Percentiles rank a stretch among this genome's conserved stretches.
phyloP scores from a whole-genome alignment of 2,113 vertebrate species.

The Chionomys nivalis region DNA sequence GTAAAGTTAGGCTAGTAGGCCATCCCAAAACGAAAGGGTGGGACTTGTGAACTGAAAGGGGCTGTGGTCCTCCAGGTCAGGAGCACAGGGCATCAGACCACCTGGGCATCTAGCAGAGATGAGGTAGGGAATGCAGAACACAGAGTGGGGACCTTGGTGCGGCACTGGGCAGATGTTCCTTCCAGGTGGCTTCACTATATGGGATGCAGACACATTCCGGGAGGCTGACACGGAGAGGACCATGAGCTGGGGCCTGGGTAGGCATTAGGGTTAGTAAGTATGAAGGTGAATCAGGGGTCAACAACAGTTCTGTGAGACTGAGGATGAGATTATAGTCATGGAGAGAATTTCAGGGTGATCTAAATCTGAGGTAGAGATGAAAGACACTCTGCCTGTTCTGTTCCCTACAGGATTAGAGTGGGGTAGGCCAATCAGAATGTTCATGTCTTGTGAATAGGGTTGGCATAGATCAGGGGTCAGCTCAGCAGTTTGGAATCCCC shows the following conservation, averaged over 20 bases:
- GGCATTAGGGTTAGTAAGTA: neutral
- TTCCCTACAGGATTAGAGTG: rapidly evolving
- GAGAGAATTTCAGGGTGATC: neutral
- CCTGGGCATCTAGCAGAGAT: neutral
- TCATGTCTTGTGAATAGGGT: neutral
- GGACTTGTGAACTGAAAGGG: neutral
- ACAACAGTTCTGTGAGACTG: neutral
- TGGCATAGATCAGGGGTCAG: neutral
- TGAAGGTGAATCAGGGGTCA: neutral
- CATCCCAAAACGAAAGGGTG: rapidly evolving
- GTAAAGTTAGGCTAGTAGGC: neutral
- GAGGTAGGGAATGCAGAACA: neutral
- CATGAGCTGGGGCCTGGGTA: rapidly evolving
- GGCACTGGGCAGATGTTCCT: neutral
- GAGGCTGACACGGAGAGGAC: neutral
- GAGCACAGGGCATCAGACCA: too few relatives aligned
- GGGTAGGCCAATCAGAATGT: rapidly evolving
- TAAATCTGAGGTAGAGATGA: neutral
- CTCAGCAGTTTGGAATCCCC: neutral
- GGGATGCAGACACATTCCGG: neutral
- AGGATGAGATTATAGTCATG: neutral
- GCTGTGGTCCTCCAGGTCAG: neutral
- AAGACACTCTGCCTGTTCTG: rapidly evolving
- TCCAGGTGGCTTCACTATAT: neutral
- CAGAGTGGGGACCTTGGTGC: rapidly evolving